Conservation (phyloP, 2,797 vertebrate species). For the Microctenopoma lineatum region DNA sequence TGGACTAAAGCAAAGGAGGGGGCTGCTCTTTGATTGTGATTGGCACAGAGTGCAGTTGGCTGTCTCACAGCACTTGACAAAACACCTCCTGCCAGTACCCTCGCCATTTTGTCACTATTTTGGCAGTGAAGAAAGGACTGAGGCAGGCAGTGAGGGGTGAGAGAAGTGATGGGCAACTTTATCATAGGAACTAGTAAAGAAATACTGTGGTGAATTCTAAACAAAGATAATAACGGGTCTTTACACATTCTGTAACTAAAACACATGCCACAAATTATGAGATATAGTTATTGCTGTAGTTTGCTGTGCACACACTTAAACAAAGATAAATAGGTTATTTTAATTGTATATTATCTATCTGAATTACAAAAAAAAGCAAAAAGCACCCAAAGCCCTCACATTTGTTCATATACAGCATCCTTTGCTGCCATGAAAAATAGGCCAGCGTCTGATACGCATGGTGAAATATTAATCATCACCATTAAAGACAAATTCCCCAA, state of each 20-base stretch:
- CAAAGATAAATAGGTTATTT: constrained; percentile 11
- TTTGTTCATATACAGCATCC: constrained; percentile 38
- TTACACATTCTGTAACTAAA: neutral
- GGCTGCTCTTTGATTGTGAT: constrained; percentile 49
- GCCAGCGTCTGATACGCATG: constrained; percentile 68
- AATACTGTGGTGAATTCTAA: constrained; percentile 27
- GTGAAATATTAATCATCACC: constrained; percentile 82
- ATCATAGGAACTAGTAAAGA: constrained; percentile 48
- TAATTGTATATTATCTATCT: constrained; percentile 24
- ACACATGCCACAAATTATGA: neutral
- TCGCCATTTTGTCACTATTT: constrained; percentile 60
- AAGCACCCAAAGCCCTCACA: constrained; percentile 29
- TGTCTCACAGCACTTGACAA: constrained; percentile 63
- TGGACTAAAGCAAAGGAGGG: constrained; percentile 23
- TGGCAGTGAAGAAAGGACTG: constrained; percentile 53
- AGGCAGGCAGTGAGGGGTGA: constrained; percentile 34
- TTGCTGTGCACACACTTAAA: constrained; percentile 31
- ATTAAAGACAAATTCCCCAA: constrained; percentile 80
- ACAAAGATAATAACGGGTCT: neutral
- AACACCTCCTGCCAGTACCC: constrained; percentile 62
- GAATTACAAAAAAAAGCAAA: constrained; percentile 28
- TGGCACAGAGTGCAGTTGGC: constrained; percentile 58
- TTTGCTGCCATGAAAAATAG: constrained; percentile 70
- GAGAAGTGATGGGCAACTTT: constrained; percentile 60
- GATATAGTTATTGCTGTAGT: neutral